Conservation (phyloP, 2,888 invertebrate genomes). For the Ommatoiulus sabulosus region DNA sequence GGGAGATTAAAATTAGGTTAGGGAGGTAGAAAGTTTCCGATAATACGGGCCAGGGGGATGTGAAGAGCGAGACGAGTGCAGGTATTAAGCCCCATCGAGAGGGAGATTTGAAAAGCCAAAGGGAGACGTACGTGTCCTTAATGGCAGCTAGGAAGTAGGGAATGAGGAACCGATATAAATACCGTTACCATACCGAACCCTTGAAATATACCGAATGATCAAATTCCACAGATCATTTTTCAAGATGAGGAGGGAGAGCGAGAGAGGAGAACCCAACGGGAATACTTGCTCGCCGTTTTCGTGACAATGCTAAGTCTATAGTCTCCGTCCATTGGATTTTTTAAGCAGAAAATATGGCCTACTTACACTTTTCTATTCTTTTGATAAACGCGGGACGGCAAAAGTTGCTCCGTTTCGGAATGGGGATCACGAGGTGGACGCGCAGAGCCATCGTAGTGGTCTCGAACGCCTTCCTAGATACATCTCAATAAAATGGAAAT, state of each 20-base stretch:
- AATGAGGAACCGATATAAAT: conserved; percentile 23
- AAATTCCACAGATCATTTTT: conserved; percentile 40
- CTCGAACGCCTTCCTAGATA: too few relatives aligned
- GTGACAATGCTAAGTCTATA: background rate
- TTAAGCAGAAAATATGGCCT: conserved; percentile 30
- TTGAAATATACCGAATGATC: conserved; percentile 18
- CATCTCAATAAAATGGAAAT: too few relatives aligned
- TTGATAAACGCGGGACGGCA: background rate
- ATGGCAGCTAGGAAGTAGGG: conserved; percentile 29
- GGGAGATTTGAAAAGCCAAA: conserved; percentile 24
- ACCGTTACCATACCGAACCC: background rate
- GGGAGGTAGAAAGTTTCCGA: background rate
- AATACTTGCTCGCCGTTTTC: background rate
- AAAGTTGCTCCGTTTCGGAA: background rate
- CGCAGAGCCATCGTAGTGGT: background rate
- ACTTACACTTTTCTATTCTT: conserved; percentile 3
- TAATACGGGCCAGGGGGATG: background rate
- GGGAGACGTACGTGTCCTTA: background rate
- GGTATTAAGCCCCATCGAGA: background rate
- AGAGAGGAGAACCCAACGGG: background rate
- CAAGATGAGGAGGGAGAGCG: background rate
- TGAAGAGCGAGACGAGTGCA: background rate
- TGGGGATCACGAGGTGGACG: background rate
- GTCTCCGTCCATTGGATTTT: background rate
- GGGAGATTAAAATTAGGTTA: conserved; percentile 30